Base-by-base conservation (phyloP, 2,797 vertebrate species). In the Notolabrus celidotus region DNA sequence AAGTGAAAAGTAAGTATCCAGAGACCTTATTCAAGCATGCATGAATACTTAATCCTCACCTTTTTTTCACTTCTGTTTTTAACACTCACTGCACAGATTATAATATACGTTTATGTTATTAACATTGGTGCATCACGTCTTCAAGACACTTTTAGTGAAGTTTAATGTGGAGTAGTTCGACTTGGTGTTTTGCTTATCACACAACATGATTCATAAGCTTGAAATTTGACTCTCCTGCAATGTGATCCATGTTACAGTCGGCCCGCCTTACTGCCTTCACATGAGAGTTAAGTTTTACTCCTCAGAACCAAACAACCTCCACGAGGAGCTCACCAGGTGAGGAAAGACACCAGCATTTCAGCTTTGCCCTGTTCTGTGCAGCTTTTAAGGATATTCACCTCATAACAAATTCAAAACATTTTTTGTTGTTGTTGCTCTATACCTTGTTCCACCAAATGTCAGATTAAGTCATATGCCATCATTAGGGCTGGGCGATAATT, bases 201-300 rank as follows among this genome's bases (percentile, higher is more conserved):
- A 15, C 1, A 22, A 12, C 19, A 4, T 52, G 15, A 25, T 23
- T 41, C 7, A 38, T 23, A 17, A 23, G 11, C 7, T 17, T 55
- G 10, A 45, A 61, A 8, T 29, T 31, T 27, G 4, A 34, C 27
- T 47, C 9, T 12, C 20, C 31, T 38, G 14, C 58, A 6, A 7
- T 51, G 56, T 38, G 0, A 14, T 54, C 5, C 58, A 0, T 64
- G 5, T 74, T 79, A 54, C 78, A 99, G 98, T 99, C 79, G 97
- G 98, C 22, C 97, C 98, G 41, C 98, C 98, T 0, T 99, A 99
- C 86, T 99, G 98, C 90, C 96, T 99, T 63, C 97, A 99, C 91
- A 90, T 99, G 92, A 95, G 96, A 85, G 98, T 99, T 14, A 99
- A 99, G 83, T 99, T 99, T 91, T 99, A 99, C 87, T 99, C 97